These are phyloP conservation scores for Cancer borealis DNA, from an alignment of 2,888 invertebrate species.

Conservation along the genomic window DNA sequence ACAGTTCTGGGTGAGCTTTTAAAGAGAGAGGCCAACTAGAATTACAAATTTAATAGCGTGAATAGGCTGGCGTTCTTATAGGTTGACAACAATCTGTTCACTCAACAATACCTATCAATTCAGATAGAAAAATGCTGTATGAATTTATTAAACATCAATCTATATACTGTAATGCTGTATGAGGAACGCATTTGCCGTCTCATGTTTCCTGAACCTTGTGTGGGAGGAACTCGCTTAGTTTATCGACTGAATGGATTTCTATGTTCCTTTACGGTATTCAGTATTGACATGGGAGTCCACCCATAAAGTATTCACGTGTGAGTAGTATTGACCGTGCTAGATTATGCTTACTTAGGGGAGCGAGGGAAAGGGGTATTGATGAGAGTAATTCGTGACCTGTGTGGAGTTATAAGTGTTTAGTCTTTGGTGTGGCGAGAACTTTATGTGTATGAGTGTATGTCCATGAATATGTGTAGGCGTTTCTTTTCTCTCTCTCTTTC, in stretches of 20 bases:
- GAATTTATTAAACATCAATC: background rate
- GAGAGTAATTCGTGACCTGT: background rate
- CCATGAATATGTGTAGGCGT: background rate
- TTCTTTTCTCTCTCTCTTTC: background rate
- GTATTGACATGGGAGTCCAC: background rate
- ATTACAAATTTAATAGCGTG: background rate
- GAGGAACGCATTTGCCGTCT: background rate
- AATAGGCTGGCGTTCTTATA: background rate
- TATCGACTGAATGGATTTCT: conserved; percentile 7
- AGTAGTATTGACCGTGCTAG: background rate
- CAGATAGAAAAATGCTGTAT: background rate
- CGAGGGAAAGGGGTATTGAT: background rate
- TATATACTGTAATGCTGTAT: background rate
- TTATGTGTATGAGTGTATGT: background rate
- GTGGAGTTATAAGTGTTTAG: background rate
- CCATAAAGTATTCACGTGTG: background rate
- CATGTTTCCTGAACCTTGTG: background rate
- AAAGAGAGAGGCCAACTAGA: background rate
- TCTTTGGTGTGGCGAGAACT: background rate
- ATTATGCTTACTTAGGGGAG: background rate
- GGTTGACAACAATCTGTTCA: background rate
- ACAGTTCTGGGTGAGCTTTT: background rate
- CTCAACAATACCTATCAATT: background rate
- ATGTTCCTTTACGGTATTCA: background rate
- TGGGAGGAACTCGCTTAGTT: background rate